Base-by-base conservation (phyloP, 2,113 vertebrate genomes). In the Nerophis lumbriciformis region DNA sequence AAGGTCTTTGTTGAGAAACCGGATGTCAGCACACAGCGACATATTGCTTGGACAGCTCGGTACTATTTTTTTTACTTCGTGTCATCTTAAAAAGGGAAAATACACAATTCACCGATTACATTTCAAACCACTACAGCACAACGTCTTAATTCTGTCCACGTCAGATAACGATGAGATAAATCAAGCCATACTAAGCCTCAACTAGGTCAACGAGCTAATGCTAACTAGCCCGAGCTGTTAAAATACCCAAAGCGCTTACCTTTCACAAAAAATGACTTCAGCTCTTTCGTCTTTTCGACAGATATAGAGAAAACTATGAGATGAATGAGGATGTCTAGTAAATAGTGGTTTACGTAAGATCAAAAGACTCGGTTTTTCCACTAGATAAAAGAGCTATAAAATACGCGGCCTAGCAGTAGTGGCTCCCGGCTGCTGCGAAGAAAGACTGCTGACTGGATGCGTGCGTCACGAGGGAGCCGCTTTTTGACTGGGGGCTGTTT, bases 251-350 rank as follows among this genome's bases (percentile, higher is more conserved):
- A 56, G 10, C 19, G 1, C 78, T 81, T 82, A 91, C 90, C 88
- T 88, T 88, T 88, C 78, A 79, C 76, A 51, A 86, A 90, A 19
- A 79, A 69, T 78, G 57, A 76, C 87, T 79, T 89, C 90, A 91
- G 88, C 63, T 36, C 16, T 15, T 55, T 62, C 75, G 58, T 71
- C 16, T 69, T 54, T 53, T 61, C 50, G 3, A 59, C 72, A 48
- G 54, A n/a, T 5, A 59, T 44, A 19, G 15, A 38, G 51, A 72
- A 77, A 59, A 73, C 2, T 11, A 75, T 55, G 21, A 48, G 54
- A 66, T 1, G 53, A 4, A 62, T 19, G 53, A 59, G 16, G 52
- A 68, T 53, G 48, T 1, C 13, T 0, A 47, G n/a, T 1, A 16
- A 1, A 6, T 63, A 19, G 55, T 19, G 2, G 48, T n/a, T 57